phyloP scores from a whole-genome alignment of 2,113 vertebrate species.

The Xenotilapia flavipinnis region DNA sequence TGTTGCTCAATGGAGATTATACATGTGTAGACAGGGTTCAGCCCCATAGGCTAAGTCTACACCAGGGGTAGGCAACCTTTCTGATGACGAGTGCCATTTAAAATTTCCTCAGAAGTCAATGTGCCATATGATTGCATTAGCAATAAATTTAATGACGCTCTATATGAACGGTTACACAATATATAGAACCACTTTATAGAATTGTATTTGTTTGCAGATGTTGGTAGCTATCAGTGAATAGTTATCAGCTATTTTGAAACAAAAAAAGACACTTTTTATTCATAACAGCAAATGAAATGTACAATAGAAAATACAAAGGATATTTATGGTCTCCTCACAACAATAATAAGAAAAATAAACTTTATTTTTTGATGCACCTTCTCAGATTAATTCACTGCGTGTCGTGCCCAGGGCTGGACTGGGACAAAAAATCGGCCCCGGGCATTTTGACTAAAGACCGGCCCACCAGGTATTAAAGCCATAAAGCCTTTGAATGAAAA shows the following conservation, averaged over 20 bases:
- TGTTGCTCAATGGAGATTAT: background rate
- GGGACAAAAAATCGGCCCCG: too few relatives aligned
- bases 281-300: too few relatives aligned
- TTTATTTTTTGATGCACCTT: too few relatives aligned
- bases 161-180: background rate
- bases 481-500: too few relatives aligned
- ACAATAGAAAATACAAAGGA: too few relatives aligned
- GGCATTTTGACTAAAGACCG: too few relatives aligned
- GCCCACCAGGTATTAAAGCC: too few relatives aligned
- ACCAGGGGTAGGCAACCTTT: background rate
- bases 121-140: background rate
- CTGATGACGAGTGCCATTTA: background rate
- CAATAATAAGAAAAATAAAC: too few relatives aligned
- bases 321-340: too few relatives aligned
- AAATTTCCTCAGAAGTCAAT: background rate
- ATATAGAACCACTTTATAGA: background rate
- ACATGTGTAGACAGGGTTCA: background rate
- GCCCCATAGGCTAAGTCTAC: background rate
- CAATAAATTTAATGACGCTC: background rate
- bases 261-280: background rate
- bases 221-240: rapidly evolving
- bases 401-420: too few relatives aligned
- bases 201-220: background rate
- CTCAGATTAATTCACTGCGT: too few relatives aligned
- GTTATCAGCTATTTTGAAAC: background rate